A percentile compares a stretch with the other conserved stretches of the same genome.
Evolutionary conservation across 2,888 invertebrate species (phyloP).

Genomic region (Drosophila antonietae): DNA sequence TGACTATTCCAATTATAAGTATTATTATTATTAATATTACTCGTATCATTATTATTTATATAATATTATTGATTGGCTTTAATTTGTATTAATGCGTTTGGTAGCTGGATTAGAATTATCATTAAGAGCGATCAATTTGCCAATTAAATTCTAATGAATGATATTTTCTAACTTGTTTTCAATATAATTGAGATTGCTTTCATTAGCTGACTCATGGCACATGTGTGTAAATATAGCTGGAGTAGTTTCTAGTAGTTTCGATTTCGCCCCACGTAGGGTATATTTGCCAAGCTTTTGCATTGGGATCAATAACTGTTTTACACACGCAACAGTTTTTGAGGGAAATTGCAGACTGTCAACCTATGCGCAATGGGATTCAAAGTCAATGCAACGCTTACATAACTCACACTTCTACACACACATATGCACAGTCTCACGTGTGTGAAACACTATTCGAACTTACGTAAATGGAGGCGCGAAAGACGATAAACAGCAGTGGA

Average conservation of each 20-base stretch:
- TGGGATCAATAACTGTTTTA: slow-evolving; percentile 35
- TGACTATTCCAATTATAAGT: background rate
- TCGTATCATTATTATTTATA: background rate
- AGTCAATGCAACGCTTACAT: slow-evolving; percentile 75
- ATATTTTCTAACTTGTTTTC: background rate
- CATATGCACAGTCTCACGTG: background rate
- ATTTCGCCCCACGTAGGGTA: slow-evolving; percentile 43
- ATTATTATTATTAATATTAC: background rate
- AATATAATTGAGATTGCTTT: slow-evolving; percentile 2
- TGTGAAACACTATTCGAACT: slow-evolving; percentile 22
- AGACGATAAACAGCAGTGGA: slow-evolving; percentile 35
- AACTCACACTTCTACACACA: slow-evolving; percentile 28
- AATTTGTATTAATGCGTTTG: background rate
- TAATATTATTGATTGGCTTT: background rate
- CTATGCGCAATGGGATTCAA: slow-evolving; percentile 57
- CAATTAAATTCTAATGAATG: background rate
- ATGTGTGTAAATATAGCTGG: too few species aligned
- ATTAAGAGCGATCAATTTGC: background rate
- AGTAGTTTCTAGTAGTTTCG: slow-evolving; percentile 14
- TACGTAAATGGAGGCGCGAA: slow-evolving; percentile 51
- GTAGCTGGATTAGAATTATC: background rate
- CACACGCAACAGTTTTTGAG: slow-evolving; percentile 1
- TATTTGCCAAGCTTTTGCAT: background rate
- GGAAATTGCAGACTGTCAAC: slow-evolving; percentile 60
- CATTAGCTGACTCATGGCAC: background rate